Evolutionary conservation across 2,888 invertebrate species (phyloP), one percentile per base, ranked within the genome.

Genomic region (Electrophaes corylata): DNA sequence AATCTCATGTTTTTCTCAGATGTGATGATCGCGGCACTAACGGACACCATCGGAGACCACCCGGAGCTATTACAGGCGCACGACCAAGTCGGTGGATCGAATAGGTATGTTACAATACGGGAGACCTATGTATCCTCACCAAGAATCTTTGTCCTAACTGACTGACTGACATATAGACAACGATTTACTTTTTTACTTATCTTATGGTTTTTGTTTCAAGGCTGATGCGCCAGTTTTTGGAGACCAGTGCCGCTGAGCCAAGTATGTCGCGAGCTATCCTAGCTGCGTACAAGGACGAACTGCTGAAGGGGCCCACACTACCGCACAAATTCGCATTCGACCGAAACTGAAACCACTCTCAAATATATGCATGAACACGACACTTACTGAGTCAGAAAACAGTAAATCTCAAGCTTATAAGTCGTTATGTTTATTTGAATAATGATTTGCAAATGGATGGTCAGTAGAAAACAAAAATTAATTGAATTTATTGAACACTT

Each of bases 41-140:
- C 95, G 0, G 96, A 96, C 76, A 95, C 95, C 0, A 87, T 96
- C 65, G 93, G 93, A 33, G 95, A 96, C 71, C 95, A 95, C 74
- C 95, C 95, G 0, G 95, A 95, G 71, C 76, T 95, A 14, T 83
- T 95, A 70, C 92, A 93, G 55, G 83, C 93, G 1, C 92, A 92
- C 60, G 92, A 93, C 41, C 89, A 92, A 26, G 78, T 93, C 41
- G 92, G 92, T 64, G 68, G 79, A 3, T 81, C 84, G 54, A 91
- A 90, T 73, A 81, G 91, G 92, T 92, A 43, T 5, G 43, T 37
- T 35, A 5, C 29, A n/a, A n/a, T n/a, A n/a, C n/a, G n/a, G n/a
- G n/a, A n/a, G n/a, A n/a, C n/a, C n/a, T n/a, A n/a, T n/a, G n/a
- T n/a, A n/a, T n/a, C n/a, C n/a, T n/a, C n/a, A n/a, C n/a, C n/a